Conservation (phyloP, 2,888 invertebrate genomes). For the Eupithecia insigniata region DNA sequence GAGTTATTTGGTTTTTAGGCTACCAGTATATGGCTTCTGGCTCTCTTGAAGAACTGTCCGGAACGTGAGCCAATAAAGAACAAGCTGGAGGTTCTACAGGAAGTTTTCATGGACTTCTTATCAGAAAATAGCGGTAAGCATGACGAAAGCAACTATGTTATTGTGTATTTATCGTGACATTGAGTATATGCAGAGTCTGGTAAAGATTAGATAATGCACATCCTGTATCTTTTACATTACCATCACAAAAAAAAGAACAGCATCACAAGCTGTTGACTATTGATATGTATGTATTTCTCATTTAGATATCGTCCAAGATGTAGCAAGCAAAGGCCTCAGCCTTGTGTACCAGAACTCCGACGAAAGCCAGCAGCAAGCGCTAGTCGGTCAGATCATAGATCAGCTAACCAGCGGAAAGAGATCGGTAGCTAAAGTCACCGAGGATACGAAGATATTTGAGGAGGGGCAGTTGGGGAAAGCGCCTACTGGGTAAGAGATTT, state of each 20-base stretch:
- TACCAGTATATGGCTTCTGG: slow-evolving; percentile 94
- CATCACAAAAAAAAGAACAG: no score
- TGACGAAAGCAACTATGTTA: not conserved
- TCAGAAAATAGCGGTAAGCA: slow-evolving; percentile 93
- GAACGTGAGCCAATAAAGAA: slow-evolving; percentile 87
- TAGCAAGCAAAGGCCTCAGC: slow-evolving; percentile 95
- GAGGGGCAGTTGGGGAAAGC: slow-evolving; percentile 93
- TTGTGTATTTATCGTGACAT: no score
- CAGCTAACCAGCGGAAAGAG: slow-evolving; percentile 92
- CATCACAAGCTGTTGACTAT: not conserved
- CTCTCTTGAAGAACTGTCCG: slow-evolving; percentile 91
- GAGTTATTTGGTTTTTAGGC: slow-evolving; percentile 80
- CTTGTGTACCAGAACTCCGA: slow-evolving; percentile 93
- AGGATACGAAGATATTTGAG: slow-evolving; percentile 94
- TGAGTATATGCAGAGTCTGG: no score
- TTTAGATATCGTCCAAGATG: slow-evolving; percentile 95
- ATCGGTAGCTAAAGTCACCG: slow-evolving; percentile 89
- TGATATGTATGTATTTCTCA: slow-evolving; percentile 6
- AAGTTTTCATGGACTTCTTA: slow-evolving; percentile 93
- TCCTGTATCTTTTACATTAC: no score
- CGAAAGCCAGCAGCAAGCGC: slow-evolving; percentile 86
- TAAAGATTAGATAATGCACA: no score
- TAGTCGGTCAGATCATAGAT: slow-evolving; percentile 91
- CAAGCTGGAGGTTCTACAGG: slow-evolving; percentile 88
- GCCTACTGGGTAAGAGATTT: slow-evolving; percentile 89